Conservation (phyloP, 2,797 vertebrate species). For the Danio choprae region DNA sequence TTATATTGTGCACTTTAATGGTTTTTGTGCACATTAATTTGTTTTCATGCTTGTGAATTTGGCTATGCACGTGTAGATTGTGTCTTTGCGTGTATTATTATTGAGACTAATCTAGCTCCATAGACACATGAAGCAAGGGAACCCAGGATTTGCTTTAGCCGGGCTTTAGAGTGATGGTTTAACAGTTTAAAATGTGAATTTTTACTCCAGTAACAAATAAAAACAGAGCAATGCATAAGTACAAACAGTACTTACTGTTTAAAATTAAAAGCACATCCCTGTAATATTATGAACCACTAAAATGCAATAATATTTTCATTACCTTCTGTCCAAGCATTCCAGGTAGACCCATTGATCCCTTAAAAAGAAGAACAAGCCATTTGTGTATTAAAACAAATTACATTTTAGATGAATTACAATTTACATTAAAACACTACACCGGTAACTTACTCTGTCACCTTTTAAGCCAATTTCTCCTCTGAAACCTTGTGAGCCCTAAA, state of each 20-base stretch:
- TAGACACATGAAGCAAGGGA: no score
- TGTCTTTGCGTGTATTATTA: background rate
- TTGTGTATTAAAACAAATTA: background rate
- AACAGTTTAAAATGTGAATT: no score
- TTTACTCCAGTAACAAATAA: background rate
- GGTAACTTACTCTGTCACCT: slow-evolving; percentile 88
- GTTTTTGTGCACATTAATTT: no score
- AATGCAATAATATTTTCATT: slow-evolving; percentile 60
- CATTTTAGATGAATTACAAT: background rate
- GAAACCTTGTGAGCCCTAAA: slow-evolving; percentile 90
- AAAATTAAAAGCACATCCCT: background rate
- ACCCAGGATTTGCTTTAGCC: no score
- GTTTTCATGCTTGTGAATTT: no score
- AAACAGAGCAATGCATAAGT: background rate
- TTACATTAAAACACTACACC: slow-evolving; percentile 17
- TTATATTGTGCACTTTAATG: no score
- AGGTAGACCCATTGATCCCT: slow-evolving; percentile 93
- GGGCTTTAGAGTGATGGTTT: no score
- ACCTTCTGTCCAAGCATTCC: slow-evolving; percentile 99
- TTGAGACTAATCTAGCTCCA: no score
- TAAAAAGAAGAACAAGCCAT: slow-evolving; percentile 60
- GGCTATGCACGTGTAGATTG: background rate
- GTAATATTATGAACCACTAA: slow-evolving; percentile 17
- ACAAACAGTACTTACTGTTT: background rate
- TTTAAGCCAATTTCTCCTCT: slow-evolving; percentile 87